Evolutionary conservation across 1,140 invertebrate species (phyloP), one percentile per base, ranked within the genome.

Genomic region (Micrasema minimum): DNA sequence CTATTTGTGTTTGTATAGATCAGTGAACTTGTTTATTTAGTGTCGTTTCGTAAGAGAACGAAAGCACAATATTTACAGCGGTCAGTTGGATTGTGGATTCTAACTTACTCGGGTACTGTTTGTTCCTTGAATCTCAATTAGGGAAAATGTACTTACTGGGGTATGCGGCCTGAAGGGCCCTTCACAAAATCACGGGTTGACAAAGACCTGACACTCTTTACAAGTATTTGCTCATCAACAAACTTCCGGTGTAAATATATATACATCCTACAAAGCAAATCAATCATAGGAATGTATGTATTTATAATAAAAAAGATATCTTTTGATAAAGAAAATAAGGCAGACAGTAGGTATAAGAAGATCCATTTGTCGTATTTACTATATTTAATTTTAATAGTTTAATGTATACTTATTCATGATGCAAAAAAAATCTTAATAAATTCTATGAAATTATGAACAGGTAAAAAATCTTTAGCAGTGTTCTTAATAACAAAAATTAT

Each of bases 11-110:
- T 59, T 59, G 55, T 59, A 41, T 59, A 41, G 37, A 59, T 59
- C 55, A 59, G 37, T 20, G 55, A 2, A 2, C 55, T 12, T 59
- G 38, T 59, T 59, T 59, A 35, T 59, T 22, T 22, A 59, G 55
- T 59, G 55, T 59, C 55, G 53, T 59, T 59, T 38, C 16, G 55
- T 59, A 59, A 59, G 37, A 43, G 55, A 41, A 38, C 16, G 55
- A 20, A 55, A 59, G n/a, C 31, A 41, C 55, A 59, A 59, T 59
- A 59, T 59, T 59, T 59, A 38, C 55, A 9, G 55, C 16, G 55
- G 55, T 22, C 35, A 16, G 51, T 31, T 31, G 22, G 50, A 2
- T 31, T 37, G 55, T 14, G 51, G 23, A 55, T 31, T 0, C 35
- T 2, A 18, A 59, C n/a, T 38, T 41, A 16, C 35, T 10, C 18